phyloP scores from a whole-genome alignment of 2,113 vertebrate genomes.

The Myocastor coypus region DNA sequence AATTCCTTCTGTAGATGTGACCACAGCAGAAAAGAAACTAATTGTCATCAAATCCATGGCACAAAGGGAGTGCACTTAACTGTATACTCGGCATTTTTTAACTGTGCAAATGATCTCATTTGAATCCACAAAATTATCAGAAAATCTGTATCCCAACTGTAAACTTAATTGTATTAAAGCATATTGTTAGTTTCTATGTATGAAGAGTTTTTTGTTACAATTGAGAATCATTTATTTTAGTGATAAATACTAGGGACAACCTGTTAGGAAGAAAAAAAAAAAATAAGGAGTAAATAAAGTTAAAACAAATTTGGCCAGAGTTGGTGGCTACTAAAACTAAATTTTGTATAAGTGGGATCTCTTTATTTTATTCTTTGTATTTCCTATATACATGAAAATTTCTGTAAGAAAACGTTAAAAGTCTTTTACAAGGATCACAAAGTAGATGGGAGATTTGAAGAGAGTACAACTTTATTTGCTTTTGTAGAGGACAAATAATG shows the following conservation, averaged over 20 bases:
- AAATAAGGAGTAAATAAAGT: neutral
- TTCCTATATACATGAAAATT: neutral
- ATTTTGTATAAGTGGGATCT: accelerated
- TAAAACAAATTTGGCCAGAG: neutral
- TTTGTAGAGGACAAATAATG: neutral
- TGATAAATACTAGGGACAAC: constrained; percentile 3
- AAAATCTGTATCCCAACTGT: neutral
- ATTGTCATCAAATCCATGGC: neutral
- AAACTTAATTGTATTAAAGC: neutral
- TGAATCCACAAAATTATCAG: neutral
- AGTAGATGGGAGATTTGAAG: neutral
- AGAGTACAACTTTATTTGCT: constrained; percentile 7
- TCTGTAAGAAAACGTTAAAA: neutral
- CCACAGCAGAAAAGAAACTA: neutral
- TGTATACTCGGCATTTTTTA: neutral
- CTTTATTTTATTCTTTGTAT: neutral
- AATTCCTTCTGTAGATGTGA: neutral
- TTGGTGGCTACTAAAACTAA: neutral
- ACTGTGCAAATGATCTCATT: neutral
- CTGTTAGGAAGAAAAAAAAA: neutral
- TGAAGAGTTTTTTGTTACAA: neutral
- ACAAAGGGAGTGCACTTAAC: neutral
- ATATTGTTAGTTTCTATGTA: neutral
- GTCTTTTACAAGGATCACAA: neutral
- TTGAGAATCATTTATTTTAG: neutral